Evolutionary conservation across 1,140 invertebrate genomes (phyloP).

Genomic region (Rhyacophila brunnea): DNA sequence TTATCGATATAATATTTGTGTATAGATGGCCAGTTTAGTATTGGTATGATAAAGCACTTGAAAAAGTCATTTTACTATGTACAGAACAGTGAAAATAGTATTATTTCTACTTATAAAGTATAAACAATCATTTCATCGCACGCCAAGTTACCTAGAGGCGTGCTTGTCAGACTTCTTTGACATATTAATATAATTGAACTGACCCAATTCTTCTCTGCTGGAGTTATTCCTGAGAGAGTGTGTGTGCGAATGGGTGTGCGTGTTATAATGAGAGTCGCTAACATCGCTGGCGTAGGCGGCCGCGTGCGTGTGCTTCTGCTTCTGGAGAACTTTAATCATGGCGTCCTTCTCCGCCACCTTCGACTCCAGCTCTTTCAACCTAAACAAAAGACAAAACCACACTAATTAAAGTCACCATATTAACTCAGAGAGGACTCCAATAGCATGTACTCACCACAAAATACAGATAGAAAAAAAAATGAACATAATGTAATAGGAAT

Average conservation of each 20-base stretch:
- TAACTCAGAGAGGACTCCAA: not conserved
- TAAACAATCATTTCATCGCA: too few relatives aligned
- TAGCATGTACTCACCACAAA: not conserved
- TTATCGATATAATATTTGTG: too few relatives aligned
- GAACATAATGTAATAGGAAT: too few relatives aligned
- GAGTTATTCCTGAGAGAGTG: slow-evolving; percentile 51
- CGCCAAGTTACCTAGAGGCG: too few relatives aligned
- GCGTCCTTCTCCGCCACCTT: slow-evolving; percentile 85
- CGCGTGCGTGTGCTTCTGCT: slow-evolving; percentile 70
- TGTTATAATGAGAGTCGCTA: slow-evolving; percentile 34
- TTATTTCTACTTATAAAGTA: too few relatives aligned
- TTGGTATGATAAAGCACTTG: too few relatives aligned
- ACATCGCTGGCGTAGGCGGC: slow-evolving; percentile 54
- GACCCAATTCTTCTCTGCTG: slow-evolving; percentile 51
- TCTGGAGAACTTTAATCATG: slow-evolving; percentile 86
- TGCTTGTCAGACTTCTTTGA: too few relatives aligned
- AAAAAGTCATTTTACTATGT: too few relatives aligned
- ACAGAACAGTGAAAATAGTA: too few relatives aligned
- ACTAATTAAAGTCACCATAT: slow-evolving; percentile 1
- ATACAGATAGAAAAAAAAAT: not conserved
- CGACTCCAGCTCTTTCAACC: slow-evolving; percentile 84
- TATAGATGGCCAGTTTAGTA: too few relatives aligned
- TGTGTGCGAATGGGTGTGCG: slow-evolving; percentile 30
- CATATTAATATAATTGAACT: too few relatives aligned
- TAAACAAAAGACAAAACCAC: slow-evolving; percentile 46